Evolutionary conservation across 1,140 invertebrate genomes (phyloP), one percentile per base, ranked within the genome.

Genomic region (Drosophila mauritiana): DNA sequence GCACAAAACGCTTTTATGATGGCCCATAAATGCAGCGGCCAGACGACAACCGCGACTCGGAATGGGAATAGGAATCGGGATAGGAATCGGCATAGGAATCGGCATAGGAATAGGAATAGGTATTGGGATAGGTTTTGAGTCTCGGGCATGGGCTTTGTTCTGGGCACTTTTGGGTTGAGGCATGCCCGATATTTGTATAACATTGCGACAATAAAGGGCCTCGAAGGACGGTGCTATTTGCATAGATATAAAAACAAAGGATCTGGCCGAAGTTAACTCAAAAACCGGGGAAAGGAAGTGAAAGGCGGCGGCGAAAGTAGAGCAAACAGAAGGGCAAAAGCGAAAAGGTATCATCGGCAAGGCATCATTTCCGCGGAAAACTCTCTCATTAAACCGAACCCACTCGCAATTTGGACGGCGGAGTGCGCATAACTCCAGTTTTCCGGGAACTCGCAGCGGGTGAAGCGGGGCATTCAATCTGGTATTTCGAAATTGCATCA

Each of bases 101-200:
- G 56, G 34, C 12, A 37, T 45, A 17, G 36, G 25, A 53, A 37
- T 17, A 17, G 20, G 15, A 45, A 36, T 39, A 7, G 43, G 36
- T 12, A 37, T 39, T 39, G 37, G 37, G 37, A 39, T 39, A 39
- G 37, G 37, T 43, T 46, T 59, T 31, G 40, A 31, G 65, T 13
- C 13, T 62, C 8, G n/a, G 7, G 22, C 15, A 36, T 27, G 15
- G 12, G n/a, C 31, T 20, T 52, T 15, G 27, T 31, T 31, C 27
- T 31, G 27, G 8, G 6, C n/a, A n/a, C 12, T 17, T n/a, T 22
- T 13, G 31, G 17, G 13, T 20, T 42, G 20, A 58, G 43, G 65
- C 58, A 65, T 77, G 78, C 52, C 59, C 73, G 79, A 85, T 80
- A 58, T 85, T 88, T 88, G 83, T 88, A 89, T 88, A 89, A 88